These are phyloP conservation scores for Aurelia aurita DNA, from an alignment of 30 jellyfish, hydroid and myxozoan species.

Conservation along the genomic window DNA sequence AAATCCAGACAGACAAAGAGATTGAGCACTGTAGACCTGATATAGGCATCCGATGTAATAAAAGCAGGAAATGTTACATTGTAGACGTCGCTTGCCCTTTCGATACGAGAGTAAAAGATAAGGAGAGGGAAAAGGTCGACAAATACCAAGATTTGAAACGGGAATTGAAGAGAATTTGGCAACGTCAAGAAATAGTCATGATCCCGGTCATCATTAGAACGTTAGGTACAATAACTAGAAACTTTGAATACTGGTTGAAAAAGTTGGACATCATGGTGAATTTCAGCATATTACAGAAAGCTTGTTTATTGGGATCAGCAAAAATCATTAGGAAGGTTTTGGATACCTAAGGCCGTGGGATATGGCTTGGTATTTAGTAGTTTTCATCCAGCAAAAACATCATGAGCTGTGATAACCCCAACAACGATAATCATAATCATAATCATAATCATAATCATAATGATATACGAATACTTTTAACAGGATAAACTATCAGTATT, in stretches of 20 bases:
- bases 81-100: conserved; percentile 14
- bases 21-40: too few relatives aligned
- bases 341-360: conserved; percentile 33
- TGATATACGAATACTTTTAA: too few relatives aligned
- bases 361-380: conserved; percentile 13
- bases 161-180: conserved; percentile 38
- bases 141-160: not conserved
- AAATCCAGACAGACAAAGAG: conserved; percentile 20
- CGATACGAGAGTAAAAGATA: not conserved
- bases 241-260: not conserved
- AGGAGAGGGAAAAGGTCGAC: not conserved
- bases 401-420: too few relatives aligned
- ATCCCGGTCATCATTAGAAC: conserved; percentile 27
- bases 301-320: conserved; percentile 36
- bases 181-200: conserved; percentile 26
- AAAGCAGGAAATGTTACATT: conserved; percentile 2
- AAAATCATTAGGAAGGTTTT: conserved; percentile 18
- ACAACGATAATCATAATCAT: too few relatives aligned
- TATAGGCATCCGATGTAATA: conserved; percentile 21
- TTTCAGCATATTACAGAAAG: conserved; percentile 34
- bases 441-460: too few relatives aligned
- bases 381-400: conserved; percentile 15
- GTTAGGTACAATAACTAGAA: not conserved
- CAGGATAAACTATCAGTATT: too few relatives aligned
- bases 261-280: conserved; percentile 23